These are phyloP conservation scores for Imbricaverruca yamaguchii DNA, from an alignment of 2,888 invertebrate genomes.

Conservation along the genomic window DNA sequence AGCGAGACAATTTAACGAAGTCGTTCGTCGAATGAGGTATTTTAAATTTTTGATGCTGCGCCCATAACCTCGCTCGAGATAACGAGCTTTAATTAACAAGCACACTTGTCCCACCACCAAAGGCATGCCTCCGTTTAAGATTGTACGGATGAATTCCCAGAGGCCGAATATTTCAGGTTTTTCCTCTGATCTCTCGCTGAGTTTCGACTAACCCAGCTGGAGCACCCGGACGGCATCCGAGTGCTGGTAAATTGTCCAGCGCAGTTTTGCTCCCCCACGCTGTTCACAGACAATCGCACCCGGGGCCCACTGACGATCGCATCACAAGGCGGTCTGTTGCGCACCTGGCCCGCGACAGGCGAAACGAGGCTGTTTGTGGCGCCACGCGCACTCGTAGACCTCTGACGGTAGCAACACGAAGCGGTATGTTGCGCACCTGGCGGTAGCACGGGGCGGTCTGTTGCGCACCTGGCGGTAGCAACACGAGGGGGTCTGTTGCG, in stretches of 20 bases:
- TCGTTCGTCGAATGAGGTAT: not conserved
- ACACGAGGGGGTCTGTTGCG: too few species aligned
- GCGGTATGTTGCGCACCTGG: too few species aligned
- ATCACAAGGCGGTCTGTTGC: not conserved
- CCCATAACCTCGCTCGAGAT: not conserved
- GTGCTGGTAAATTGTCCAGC: not conserved
- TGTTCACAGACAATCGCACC: not conserved
- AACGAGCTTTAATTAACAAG: not conserved
- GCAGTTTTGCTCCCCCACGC: not conserved
- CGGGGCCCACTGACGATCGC: not conserved
- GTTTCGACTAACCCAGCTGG: too few species aligned
- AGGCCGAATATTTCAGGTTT: not conserved
- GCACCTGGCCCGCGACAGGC: not conserved
- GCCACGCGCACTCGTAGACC: not conserved
- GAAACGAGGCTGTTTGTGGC: not conserved
- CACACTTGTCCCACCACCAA: not conserved
- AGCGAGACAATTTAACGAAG: conserved; percentile 11
- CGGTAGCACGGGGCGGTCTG: too few species aligned
- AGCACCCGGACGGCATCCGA: not conserved
- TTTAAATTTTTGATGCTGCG: not conserved
- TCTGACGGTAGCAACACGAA: too few species aligned
- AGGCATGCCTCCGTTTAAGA: conserved; percentile 2
- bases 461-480: too few species aligned
- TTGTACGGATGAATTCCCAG: not conserved
- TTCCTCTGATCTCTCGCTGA: not conserved